A percentile compares a stretch with the other conserved stretches of the same genome.
Evolutionary conservation across 1,140 invertebrate species (phyloP).

Genomic region (Drusus annulatus): DNA sequence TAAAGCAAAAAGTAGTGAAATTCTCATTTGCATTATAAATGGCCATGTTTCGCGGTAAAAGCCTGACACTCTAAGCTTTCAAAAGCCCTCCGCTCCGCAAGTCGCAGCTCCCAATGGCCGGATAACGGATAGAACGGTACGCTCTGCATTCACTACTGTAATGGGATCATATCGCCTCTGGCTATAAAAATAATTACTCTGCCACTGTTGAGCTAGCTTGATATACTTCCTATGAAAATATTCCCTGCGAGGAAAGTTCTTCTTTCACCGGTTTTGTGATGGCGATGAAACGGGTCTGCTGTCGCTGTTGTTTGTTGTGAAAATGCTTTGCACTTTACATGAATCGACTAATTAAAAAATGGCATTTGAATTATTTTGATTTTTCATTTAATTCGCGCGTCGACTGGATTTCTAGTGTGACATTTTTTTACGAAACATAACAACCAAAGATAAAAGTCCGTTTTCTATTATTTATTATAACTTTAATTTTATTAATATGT

Average conservation of each 20-base stretch:
- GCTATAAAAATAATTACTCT: conserved; percentile 58
- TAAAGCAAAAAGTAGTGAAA: background rate
- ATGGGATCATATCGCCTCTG: conserved; percentile 57
- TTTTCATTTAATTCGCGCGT: too few relatives aligned
- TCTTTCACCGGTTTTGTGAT: conserved; percentile 10
- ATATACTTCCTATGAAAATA: background rate
- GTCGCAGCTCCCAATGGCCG: background rate
- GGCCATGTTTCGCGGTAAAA: conserved; percentile 11
- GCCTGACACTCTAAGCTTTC: background rate
- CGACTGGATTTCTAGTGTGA: too few relatives aligned
- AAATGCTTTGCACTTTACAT: too few relatives aligned
- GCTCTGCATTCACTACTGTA: conserved; percentile 50
- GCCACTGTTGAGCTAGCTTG: background rate
- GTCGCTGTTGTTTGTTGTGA: too few relatives aligned
- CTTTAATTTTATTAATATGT: too few relatives aligned
- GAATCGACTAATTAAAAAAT: too few relatives aligned
- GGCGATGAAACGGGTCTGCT: background rate
- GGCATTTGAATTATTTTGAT: too few relatives aligned
- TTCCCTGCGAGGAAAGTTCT: background rate
- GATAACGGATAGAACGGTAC: conserved; percentile 9
- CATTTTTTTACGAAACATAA: too few relatives aligned
- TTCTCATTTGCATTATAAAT: conserved; percentile 11
- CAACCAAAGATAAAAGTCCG: too few relatives aligned
- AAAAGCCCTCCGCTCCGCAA: background rate
- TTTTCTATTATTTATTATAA: too few relatives aligned